Conservation (phyloP, 2,888 invertebrate species). For the Drosophila rubida region DNA sequence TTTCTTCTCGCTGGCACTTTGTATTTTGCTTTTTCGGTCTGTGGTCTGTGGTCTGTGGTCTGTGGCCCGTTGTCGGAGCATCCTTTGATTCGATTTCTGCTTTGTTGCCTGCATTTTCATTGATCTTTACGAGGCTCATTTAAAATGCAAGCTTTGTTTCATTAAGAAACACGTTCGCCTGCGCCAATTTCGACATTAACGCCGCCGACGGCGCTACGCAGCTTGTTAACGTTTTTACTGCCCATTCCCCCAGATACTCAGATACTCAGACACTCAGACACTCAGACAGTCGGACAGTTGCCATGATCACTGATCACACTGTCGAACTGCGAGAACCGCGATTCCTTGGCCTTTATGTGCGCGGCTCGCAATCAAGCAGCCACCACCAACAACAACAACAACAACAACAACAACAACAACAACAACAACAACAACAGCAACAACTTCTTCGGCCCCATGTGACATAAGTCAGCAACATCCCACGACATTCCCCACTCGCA, state of each 20-base stretch:
- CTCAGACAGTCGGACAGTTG: neutral
- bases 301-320: conserved; percentile 3
- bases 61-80: neutral
- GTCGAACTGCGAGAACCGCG: conserved; percentile 19
- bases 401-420: conserved; percentile 20
- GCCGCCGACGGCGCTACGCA: conserved; percentile 78
- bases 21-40: conserved; percentile 11
- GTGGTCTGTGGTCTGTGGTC: conserved; percentile 15
- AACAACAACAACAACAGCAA: conserved; percentile 25
- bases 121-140: conserved; percentile 83
- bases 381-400: conserved; percentile 31
- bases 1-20: neutral
- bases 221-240: conserved; percentile 76
- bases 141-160: conserved; percentile 83
- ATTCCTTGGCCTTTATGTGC: conserved; percentile 34
- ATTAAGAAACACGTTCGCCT: conserved; percentile 78
- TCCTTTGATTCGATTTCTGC: conserved; percentile 42
- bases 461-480: conserved; percentile 32
- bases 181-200: conserved; percentile 76
- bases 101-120: conserved; percentile 73
- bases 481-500: no score
- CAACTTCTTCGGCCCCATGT: conserved; percentile 13
- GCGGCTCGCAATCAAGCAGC: conserved; percentile 43
- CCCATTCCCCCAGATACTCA: conserved; percentile 18
- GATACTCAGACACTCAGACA: neutral